Percentiles rank a stretch among this genome's conserved stretches.
phyloP scores from a whole-genome alignment of 1,140 invertebrate genomes.

The Pseudobourletiella spinata region DNA sequence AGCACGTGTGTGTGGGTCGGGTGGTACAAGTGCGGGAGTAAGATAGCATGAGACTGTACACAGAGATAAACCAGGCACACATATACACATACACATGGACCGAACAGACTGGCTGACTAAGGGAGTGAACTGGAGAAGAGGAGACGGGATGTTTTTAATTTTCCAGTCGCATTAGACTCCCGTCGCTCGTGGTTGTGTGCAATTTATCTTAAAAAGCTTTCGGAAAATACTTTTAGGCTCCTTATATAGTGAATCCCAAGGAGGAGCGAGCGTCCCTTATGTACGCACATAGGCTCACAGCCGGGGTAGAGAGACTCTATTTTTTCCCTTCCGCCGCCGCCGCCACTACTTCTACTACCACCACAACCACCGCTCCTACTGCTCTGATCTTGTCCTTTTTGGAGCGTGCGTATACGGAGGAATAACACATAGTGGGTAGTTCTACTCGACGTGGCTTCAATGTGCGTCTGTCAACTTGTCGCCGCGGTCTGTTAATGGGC shows the following conservation, averaged over 20 bases:
- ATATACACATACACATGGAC: too few relatives aligned
- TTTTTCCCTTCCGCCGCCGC: background rate
- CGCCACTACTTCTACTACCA: background rate
- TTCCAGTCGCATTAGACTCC: constrained; percentile 31
- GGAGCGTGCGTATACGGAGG: background rate
- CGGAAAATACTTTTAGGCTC: constrained; percentile 22
- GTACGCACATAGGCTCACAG: background rate
- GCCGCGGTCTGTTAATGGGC: too few relatives aligned
- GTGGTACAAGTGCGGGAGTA: too few relatives aligned
- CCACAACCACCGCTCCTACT: background rate
- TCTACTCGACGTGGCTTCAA: background rate
- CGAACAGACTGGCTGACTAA: too few relatives aligned
- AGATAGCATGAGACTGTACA: too few relatives aligned
- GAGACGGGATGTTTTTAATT: constrained; percentile 30
- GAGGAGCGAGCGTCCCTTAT: background rate
- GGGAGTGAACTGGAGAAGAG: constrained; percentile 12
- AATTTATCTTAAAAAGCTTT: constrained; percentile 33
- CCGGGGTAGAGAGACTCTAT: background rate
- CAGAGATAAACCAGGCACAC: too few relatives aligned
- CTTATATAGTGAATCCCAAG: background rate
- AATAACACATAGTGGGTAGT: background rate
- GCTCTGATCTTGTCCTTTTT: background rate
- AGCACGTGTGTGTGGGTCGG: too few relatives aligned
- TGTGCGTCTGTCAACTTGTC: too few relatives aligned
- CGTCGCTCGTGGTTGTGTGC: constrained; percentile 31